phyloP scores from a whole-genome alignment of 2,113 vertebrate species.

The Silurus meridionalis region DNA sequence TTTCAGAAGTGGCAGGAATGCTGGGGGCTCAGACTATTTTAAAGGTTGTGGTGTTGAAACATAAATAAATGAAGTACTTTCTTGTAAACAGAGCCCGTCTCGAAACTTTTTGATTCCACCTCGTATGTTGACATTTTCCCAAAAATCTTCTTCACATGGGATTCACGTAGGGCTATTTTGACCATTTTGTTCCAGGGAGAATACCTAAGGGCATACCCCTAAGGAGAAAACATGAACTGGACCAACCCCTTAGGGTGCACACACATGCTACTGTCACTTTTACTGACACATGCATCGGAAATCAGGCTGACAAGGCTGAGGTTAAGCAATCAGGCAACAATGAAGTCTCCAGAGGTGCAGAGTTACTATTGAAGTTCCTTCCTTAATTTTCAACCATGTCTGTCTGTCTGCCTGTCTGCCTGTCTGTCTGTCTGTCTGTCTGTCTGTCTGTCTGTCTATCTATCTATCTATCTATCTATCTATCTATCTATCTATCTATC shows the following conservation, averaged over 20 bases:
- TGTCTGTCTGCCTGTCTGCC: no score
- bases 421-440: no score
- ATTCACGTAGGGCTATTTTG: neutral
- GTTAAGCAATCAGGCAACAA: neutral
- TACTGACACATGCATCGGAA: neutral
- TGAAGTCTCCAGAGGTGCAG: neutral
- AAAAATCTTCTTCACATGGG: neutral
- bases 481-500: no score
- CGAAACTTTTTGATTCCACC: no score
- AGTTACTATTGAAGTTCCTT: neutral
- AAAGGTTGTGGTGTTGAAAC: no score
- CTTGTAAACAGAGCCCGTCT: no score
- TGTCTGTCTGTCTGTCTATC: no score
- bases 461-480: no score
- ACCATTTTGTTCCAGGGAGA: neutral
- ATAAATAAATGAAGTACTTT: no score
- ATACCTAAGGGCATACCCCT: neutral
- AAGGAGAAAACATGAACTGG: neutral
- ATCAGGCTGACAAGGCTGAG: neutral
- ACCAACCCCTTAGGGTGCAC: neutral
- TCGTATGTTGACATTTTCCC: neutral
- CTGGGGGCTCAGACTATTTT: no score
- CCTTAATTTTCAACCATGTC: no score
- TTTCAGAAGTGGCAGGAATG: no score
- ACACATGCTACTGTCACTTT: constrained; percentile 1